phyloP scores from a whole-genome alignment of 2,113 vertebrate genomes.

The Coptodon rendalli region DNA sequence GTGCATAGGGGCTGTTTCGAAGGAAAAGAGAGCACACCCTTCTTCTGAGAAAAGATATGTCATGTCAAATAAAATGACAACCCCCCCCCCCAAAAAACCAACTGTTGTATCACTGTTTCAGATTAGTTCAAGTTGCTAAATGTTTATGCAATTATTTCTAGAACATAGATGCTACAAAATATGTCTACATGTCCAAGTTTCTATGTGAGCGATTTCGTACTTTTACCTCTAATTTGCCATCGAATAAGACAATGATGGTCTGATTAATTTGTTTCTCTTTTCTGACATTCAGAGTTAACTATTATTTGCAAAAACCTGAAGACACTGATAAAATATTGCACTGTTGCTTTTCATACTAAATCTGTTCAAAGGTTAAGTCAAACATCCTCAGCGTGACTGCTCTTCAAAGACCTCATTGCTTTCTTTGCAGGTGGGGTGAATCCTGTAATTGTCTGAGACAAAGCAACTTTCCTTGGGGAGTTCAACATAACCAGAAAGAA shows the following conservation, averaged over 20 bases:
- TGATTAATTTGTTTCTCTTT: background rate
- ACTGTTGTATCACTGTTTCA: background rate
- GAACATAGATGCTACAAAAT: background rate
- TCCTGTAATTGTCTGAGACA: conserved; percentile 38
- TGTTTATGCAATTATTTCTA: background rate
- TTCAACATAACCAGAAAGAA: background rate
- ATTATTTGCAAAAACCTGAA: background rate
- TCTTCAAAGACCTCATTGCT: conserved; percentile 2
- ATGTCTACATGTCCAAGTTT: background rate
- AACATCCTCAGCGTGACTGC: background rate
- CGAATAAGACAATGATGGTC: background rate
- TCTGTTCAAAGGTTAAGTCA: background rate
- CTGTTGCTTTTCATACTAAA: background rate
- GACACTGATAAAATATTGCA: background rate
- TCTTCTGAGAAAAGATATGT: background rate
- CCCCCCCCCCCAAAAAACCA: no score
- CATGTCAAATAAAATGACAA: background rate
- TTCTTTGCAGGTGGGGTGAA: conserved; percentile 3
- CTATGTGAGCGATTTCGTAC: accelerated
- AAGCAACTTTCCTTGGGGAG: background rate
- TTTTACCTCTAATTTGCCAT: background rate
- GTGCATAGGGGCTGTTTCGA: background rate
- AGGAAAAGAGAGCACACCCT: background rate
- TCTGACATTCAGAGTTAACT: background rate
- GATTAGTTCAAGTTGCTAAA: background rate